These are phyloP conservation scores for Excalfactoria chinensis DNA, from an alignment of 2,113 vertebrate genomes.

Conservation along the genomic window DNA sequence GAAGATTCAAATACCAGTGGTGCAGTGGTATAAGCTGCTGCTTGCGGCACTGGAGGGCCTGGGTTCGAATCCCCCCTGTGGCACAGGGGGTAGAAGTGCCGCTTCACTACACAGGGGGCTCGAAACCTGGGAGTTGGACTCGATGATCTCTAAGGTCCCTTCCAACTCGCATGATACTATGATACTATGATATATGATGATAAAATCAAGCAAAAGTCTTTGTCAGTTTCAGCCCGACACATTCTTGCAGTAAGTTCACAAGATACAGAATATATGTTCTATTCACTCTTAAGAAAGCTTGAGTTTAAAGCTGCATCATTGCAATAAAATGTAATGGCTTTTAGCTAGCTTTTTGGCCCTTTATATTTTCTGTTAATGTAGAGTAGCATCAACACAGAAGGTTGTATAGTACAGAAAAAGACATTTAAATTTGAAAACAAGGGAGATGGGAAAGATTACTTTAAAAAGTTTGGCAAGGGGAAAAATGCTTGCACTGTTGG, in stretches of 20 bases:
- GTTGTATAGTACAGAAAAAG: neutral
- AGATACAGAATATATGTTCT: neutral
- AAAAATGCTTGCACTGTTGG: neutral
- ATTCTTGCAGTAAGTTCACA: neutral
- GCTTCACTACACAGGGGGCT: no score
- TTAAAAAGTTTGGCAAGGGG: neutral
- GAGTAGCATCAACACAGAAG: neutral
- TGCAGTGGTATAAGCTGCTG: no score
- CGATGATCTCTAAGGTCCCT: no score
- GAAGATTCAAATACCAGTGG: conserved; percentile 5
- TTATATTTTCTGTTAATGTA: neutral
- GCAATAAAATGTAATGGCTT: neutral
- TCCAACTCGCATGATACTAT: no score
- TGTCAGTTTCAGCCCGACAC: neutral
- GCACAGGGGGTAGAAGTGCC: no score
- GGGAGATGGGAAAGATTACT: neutral
- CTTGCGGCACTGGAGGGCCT: no score
- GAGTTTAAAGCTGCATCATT: neutral
- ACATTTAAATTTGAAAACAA: neutral
- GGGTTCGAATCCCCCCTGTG: no score
- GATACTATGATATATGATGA: no score
- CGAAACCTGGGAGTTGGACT: no score
- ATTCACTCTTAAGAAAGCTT: neutral
- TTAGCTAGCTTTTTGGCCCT: neutral
- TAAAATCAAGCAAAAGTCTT: conserved; percentile 1